A percentile compares a stretch with the other conserved stretches of the same genome.
phyloP scores from a whole-genome alignment of 1,140 invertebrate species.

The Heliothis subflexa region DNA sequence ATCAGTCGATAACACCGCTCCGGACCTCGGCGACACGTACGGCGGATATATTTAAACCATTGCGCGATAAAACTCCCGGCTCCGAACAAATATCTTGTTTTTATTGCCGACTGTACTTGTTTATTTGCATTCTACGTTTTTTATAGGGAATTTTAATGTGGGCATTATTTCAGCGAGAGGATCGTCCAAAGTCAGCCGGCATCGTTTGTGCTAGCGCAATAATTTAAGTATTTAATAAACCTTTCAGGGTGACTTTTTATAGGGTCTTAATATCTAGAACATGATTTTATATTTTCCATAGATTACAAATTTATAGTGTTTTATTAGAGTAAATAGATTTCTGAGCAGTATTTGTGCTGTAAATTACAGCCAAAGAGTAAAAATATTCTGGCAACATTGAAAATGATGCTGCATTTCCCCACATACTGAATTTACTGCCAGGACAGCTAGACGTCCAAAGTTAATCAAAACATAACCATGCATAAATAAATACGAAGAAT shows the following conservation, averaged over 20 bases:
- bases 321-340: slow-evolving; percentile 15
- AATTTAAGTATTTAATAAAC: slow-evolving; percentile 22
- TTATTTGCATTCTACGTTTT: slow-evolving; percentile 31
- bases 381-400: no score
- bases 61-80: slow-evolving; percentile 35
- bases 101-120: slow-evolving; percentile 37
- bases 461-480: no score
- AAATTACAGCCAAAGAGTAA: not conserved
- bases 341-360: not conserved
- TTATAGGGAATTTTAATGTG: slow-evolving; percentile 23
- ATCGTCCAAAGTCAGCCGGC: slow-evolving; percentile 8
- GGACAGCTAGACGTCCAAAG: no score
- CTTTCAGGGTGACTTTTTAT: not conserved
- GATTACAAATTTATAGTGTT: slow-evolving; percentile 4
- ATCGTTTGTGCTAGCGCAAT: slow-evolving; percentile 18
- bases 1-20: slow-evolving; percentile 60
- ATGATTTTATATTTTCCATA: slow-evolving; percentile 15
- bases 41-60: slow-evolving; percentile 52
- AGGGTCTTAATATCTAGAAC: not conserved
- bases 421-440: no score
- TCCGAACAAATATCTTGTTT: slow-evolving; percentile 25
- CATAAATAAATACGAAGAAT: no score
- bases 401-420: no score
- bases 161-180: slow-evolving; percentile 16
- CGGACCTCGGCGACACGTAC: slow-evolving; percentile 45